Conservation (phyloP, 2,888 invertebrate species). For the Sipha maydis region DNA sequence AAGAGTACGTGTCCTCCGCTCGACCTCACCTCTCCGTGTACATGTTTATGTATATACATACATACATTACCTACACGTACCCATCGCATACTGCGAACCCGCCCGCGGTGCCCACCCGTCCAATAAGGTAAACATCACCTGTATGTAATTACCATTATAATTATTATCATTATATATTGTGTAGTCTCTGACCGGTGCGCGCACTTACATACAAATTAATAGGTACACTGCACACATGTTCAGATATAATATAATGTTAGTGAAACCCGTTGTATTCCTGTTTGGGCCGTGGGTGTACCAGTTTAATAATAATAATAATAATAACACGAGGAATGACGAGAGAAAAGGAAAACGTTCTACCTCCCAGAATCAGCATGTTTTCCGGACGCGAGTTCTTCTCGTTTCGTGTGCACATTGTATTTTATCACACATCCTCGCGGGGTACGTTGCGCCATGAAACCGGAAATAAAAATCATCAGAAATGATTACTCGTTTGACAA, state of each 20-base stretch:
- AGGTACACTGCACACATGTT: background rate
- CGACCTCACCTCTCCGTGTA: background rate
- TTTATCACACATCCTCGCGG: background rate
- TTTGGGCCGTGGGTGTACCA: background rate
- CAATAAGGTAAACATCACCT: constrained; percentile 24
- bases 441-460: background rate
- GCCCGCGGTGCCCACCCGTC: background rate
- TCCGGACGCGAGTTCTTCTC: background rate
- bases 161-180: background rate
- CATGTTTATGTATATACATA: background rate
- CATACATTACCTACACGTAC: no score
- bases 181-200: constrained; percentile 28
- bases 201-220: background rate
- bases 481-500: background rate
- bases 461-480: background rate
- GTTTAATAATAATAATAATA: background rate
- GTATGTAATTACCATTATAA: background rate
- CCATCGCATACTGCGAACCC: background rate
- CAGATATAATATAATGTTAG: background rate
- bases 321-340: background rate
- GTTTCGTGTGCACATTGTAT: background rate
- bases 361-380: background rate
- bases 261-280: background rate
- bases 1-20: constrained; percentile 22
- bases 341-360: background rate